phyloP scores from a whole-genome alignment of 1,140 invertebrate genomes.

The Chrysomallon squamiferum region DNA sequence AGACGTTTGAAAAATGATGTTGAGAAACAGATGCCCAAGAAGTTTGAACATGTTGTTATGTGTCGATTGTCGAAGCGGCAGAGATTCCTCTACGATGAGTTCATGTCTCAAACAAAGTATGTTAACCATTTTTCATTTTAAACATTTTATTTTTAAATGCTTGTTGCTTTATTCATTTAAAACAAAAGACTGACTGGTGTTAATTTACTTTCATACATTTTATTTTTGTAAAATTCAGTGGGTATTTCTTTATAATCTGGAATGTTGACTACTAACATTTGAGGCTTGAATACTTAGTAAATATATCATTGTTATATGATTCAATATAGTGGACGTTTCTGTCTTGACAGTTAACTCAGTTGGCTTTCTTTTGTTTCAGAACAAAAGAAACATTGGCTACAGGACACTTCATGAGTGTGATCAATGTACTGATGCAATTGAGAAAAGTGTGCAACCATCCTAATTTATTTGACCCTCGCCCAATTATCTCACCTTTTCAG shows the following conservation, averaged over 20 bases:
- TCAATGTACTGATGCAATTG: constrained; percentile 99
- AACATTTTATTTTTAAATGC: too few species aligned
- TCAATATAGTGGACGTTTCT: too few species aligned
- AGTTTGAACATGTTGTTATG: constrained; percentile 97
- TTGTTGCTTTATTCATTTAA: too few species aligned
- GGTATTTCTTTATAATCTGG: too few species aligned
- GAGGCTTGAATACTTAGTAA: too few species aligned
- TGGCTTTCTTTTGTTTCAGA: constrained; percentile 72
- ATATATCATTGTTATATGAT: too few species aligned
- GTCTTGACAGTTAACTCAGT: too few species aligned
- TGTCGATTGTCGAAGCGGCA: constrained; percentile 97
- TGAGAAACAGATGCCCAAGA: constrained; percentile 99
- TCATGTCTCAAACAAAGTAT: constrained; percentile 97
- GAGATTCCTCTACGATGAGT: constrained; percentile 98
- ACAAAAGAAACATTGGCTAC: constrained; percentile 94
- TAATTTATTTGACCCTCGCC: constrained; percentile 96
- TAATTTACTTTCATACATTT: too few species aligned
- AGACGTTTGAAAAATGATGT: constrained; percentile 96
- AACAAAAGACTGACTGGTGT: too few species aligned
- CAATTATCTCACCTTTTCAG: constrained; percentile 93
- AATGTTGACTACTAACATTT: too few species aligned
- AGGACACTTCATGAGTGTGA: constrained; percentile 96
- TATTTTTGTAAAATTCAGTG: too few species aligned
- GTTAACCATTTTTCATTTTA: constrained; percentile 40
- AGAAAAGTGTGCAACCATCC: constrained; percentile 99